Base-by-base conservation (phyloP, 2,797 vertebrate species). In the Pygocentrus nattereri region DNA sequence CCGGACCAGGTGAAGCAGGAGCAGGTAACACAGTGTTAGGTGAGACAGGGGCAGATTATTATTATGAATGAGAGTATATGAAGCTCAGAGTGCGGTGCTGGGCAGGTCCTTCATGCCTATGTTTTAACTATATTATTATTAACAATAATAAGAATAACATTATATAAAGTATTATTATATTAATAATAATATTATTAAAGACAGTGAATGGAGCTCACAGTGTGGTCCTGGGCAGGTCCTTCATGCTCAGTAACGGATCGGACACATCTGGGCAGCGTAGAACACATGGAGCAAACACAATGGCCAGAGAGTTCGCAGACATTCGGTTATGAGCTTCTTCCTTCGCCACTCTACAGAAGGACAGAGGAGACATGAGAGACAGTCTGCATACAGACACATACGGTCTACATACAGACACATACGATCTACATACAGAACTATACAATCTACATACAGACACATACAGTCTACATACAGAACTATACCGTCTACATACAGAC, bases 211-310 rank as follows among this genome's bases (percentile, higher is more conserved):
- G 59, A 70, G 74, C 98, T 97, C 90, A 99, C 98, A 82, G 90
- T 80, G 98, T 99, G 30, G 96, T 96, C 92, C 97, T 99, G 65
- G 94, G 91, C n/a, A 99, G 95, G 1, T 99, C 98, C 88, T 94
- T 98, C 95, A 99, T 96, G 88, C 96, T 95, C 25, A 96, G 96
- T 78, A 99, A 89, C 0, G 98, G 98, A 91, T 99, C 97, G 0
- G 92, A 90, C 21, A 90, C 88, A 76, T 98, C 94, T 0, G 97
- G 96, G 61, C 96, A 95, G 69, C 97, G 98, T 84, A 99, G 89
- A 68, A 99, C 91, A 86, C 98, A 99, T 0, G 98, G 98, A 0
- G 97, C 98, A 54, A 99, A 99, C 84, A 99, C 95, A 25, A 99
- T 99, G 47, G 98, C 96, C 81, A 99, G 88, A 0, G 98, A 95